A percentile compares a stretch with the other conserved stretches of the same genome.
These are phyloP conservation scores for Bradypodion ventrale DNA, from an alignment of 2,797 vertebrate species.

Conservation along the genomic window DNA sequence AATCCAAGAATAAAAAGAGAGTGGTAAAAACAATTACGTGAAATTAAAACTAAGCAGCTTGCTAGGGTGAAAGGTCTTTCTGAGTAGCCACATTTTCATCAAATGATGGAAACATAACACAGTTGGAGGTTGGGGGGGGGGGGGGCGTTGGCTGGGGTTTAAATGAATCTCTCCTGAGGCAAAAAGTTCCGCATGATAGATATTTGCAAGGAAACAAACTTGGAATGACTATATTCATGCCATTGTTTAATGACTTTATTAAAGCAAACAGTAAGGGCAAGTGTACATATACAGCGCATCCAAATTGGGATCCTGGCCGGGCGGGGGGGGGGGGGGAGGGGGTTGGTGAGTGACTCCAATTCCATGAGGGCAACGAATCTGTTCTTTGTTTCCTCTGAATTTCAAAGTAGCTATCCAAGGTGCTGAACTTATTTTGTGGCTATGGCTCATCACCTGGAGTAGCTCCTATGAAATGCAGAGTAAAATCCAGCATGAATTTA, in stretches of 20 bases:
- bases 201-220: neutral
- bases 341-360: neutral
- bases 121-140: neutral
- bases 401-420: too few species aligned
- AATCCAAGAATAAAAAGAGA: neutral
- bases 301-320: neutral
- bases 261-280: neutral
- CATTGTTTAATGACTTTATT: neutral
- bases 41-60: neutral
- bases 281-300: neutral
- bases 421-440: too few species aligned
- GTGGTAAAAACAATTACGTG: neutral
- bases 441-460: too few species aligned
- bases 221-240: neutral
- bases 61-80: neutral
- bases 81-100: neutral
- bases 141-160: too few species aligned
- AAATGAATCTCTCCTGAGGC: neutral
- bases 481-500: too few species aligned
- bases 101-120: neutral
- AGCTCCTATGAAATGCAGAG: too few species aligned
- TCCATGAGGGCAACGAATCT: too few species aligned
- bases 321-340: neutral
- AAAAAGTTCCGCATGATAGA: too few species aligned
- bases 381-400: too few species aligned